Evolutionary conservation across 1,140 invertebrate species (phyloP).

Genomic region (Ladona fulva): DNA sequence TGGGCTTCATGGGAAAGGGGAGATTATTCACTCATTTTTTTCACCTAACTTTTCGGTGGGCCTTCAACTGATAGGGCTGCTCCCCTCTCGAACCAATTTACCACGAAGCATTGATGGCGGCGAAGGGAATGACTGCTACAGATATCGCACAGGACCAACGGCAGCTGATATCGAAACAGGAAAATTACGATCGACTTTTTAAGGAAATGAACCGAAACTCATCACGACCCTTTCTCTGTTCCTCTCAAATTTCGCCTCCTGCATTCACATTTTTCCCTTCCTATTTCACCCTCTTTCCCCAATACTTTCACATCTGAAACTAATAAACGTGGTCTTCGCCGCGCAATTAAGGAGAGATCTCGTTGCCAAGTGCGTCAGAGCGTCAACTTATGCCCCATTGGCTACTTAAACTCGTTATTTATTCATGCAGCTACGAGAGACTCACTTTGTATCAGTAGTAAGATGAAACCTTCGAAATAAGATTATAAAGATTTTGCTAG

Average conservation of each 20-base stretch:
- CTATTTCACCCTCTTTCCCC: background rate
- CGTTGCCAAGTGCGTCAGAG: too few species aligned
- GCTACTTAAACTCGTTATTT: too few species aligned
- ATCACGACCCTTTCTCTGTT: background rate
- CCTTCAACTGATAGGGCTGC: background rate
- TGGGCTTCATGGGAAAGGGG: too few species aligned
- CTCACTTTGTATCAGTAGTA: too few species aligned
- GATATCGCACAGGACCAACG: background rate
- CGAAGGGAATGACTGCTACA: background rate
- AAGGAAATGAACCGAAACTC: background rate
- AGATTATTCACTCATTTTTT: background rate
- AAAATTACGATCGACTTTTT: slow-evolving; percentile 10
- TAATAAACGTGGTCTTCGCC: too few species aligned
- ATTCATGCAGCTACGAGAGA: too few species aligned
- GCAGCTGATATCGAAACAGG: background rate
- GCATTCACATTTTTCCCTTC: background rate
- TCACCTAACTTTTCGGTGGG: background rate
- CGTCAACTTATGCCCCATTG: too few species aligned
- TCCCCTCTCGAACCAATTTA: background rate
- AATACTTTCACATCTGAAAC: background rate
- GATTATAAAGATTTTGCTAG: too few species aligned
- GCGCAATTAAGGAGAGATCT: too few species aligned
- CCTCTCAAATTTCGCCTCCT: background rate
- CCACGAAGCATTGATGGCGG: background rate
- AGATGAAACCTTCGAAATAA: too few species aligned